Base-by-base conservation (phyloP, 2,797 vertebrate species). In the Leptoclinus maculatus region DNA sequence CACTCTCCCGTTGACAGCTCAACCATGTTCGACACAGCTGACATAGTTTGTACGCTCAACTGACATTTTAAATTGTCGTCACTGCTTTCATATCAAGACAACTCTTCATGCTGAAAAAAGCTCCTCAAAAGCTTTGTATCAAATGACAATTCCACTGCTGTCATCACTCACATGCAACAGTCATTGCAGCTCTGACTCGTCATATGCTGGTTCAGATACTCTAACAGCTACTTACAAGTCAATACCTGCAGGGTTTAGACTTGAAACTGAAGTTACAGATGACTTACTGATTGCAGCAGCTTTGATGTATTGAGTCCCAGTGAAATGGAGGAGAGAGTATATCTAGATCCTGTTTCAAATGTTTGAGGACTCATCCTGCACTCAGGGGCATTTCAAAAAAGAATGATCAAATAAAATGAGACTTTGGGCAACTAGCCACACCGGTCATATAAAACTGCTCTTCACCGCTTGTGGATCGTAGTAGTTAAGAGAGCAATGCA, bases 271-370 rank as follows among this genome's bases (percentile, higher is more conserved):
- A 32, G 13, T 56, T 70, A 23, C 16, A 65, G 21, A 19, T 23
- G 27, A n/a, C 32, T 66, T 63, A n/a, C 9, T 66, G 25, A 66
- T 66, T 60, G 23, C 62, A 59, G 62, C 41, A 34, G 43, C 29
- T 58, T 10, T 62, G 53, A 12, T 8, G 21, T 60, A 13, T 43
- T 57, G 49, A 53, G 49, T 56, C 53, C 25, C 25, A 16, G 53
- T 7, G 53, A 51, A 23, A 17, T 7, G 17, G 13, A 56, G 25
- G 13, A 56, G 5, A 47, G 12, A 7, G 54, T 7, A 13, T 12
- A 25, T 27, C 53, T 25, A 53, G 51, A 11, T 56, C 25, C 12
- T 27, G 12, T 56, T 27, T 56, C 54, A 29, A 29, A 54, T 54
- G 51, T 54, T 13, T 54, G 23, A 54, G 12, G 51, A 25, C 51